Percentiles rank a stretch among this genome's conserved stretches.
Conservation (phyloP, 1,140 invertebrate genomes). For the Nymphalis io region DNA sequence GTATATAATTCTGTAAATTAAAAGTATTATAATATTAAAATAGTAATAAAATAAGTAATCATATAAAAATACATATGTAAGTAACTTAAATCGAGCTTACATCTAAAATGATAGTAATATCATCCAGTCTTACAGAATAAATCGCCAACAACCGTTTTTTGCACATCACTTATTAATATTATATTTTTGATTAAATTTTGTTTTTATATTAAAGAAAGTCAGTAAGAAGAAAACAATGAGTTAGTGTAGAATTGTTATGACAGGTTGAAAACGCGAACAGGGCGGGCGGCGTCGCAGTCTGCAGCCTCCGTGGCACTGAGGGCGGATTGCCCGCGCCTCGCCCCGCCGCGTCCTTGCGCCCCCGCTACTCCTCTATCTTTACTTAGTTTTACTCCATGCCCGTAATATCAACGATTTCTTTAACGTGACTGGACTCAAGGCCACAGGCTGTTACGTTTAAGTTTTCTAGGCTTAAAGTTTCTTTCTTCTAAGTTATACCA, state of each 20-base stretch:
- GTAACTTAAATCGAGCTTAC: not conserved
- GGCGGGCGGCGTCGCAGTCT: conserved; percentile 58
- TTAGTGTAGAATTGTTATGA: conserved; percentile 28
- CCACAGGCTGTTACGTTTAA: conserved; percentile 24
- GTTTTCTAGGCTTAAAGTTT: not conserved
- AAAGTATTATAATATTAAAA: too few species aligned
- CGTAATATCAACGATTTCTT: conserved; percentile 55
- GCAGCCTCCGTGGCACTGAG: conserved; percentile 77
- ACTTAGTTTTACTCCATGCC: conserved; percentile 66
- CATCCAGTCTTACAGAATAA: not conserved
- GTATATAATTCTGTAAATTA: too few species aligned
- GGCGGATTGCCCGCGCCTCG: conserved; percentile 44
- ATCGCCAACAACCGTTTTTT: not conserved
- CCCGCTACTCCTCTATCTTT: conserved; percentile 62
- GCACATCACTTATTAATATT: not conserved
- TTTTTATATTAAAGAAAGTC: conserved; percentile 6
- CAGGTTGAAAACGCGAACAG: conserved; percentile 33
- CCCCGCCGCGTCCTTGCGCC: conserved; percentile 49
- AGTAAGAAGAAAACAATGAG: conserved; percentile 14
- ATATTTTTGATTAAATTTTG: not conserved
- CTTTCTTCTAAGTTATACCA: conserved; percentile 1
- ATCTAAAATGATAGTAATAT: conserved; percentile 4
- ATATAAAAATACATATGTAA: not conserved
- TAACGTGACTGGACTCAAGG: conserved; percentile 33
- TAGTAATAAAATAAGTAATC: too few species aligned